Percentiles rank a stretch among this genome's conserved stretches.
Evolutionary conservation across 2,113 vertebrate genomes (phyloP).

Genomic region (Lepisosteus oculatus): DNA sequence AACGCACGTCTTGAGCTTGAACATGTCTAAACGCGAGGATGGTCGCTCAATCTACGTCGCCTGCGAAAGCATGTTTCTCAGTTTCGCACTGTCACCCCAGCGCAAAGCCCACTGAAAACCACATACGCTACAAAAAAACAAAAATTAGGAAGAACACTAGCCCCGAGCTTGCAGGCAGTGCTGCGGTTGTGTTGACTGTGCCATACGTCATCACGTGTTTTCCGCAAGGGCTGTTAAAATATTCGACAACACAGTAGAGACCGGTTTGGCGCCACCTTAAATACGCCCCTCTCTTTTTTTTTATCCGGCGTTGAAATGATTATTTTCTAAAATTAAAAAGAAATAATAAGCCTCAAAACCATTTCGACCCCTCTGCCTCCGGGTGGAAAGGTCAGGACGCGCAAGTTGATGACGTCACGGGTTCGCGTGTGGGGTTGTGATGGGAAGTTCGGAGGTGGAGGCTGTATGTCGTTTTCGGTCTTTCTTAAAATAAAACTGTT

Average conservation of each 20-base stretch:
- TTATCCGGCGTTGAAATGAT: too few relatives aligned
- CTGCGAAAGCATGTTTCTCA: neutral
- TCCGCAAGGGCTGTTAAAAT: too few relatives aligned
- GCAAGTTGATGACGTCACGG: conserved; percentile 28
- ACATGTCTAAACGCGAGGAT: neutral
- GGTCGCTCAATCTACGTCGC: neutral
- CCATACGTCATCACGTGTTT: conserved; percentile 33
- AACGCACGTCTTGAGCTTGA: neutral
- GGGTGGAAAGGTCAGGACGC: conserved; percentile 36
- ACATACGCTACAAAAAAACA: neutral
- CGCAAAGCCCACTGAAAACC: neutral
- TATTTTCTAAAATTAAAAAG: too few relatives aligned
- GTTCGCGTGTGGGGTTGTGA: conserved; percentile 48
- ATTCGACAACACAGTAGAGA: too few relatives aligned
- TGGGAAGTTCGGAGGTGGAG: conserved; percentile 57
- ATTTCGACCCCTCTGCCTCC: neutral
- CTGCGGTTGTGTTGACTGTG: conserved; percentile 50
- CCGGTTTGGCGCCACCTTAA: too few relatives aligned
- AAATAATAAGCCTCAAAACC: too few relatives aligned
- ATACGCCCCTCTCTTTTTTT: too few relatives aligned
- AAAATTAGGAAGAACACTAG: conserved; percentile 40
- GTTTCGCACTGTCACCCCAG: neutral
- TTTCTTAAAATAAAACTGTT: conserved; percentile 55
- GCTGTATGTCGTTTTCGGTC: conserved; percentile 62
- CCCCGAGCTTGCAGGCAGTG: conserved; percentile 14